Evolutionary conservation across 2,888 invertebrate genomes (phyloP), one percentile per base, ranked within the genome.

Genomic region (Hemithea aestivaria): DNA sequence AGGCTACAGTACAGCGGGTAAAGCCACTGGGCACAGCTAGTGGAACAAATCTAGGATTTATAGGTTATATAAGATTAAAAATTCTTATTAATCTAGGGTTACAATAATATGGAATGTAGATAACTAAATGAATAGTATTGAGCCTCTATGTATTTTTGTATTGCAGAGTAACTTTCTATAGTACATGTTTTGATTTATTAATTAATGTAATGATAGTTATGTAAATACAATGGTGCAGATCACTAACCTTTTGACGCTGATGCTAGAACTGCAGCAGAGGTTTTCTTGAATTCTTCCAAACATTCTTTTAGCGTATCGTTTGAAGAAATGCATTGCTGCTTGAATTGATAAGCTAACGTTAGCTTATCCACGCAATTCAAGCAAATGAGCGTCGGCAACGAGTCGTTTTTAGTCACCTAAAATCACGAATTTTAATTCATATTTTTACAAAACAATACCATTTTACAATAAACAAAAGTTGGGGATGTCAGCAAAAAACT

Each of bases 261-360:
- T 2, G 57, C 67, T 2, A 74, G 54, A 10, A 77, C 77, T 7
- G 70, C 75, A 32, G 76, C 75, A 10, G 82, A 72, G 35, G 77
- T 80, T 49, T 76, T 84, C 53, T 72, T 60, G 67, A 84, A 87
- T 51, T 88, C 88, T 38, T 76, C 78, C 25, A 87, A 64, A 48
- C 88, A 88, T 72, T 88, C 87, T 63, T 78, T 83, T 40, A 88
- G 49, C 1, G 88, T 88, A 3, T 87, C 85, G 64, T 82, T 81
- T 7, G 88, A 87, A 11, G 84, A 59, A 21, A 87, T 35, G 53
- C 88, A 88, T 69, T 87, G 87, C 40, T 87, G 82, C 56, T 84
- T 88, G 66, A 88, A 88, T 46, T 85, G 79, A 59, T 83, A 87
- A 2, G 88, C 76, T 51, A 73, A 80, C 32, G 87, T 85, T 38